Evolutionary conservation across 2,888 invertebrate genomes (phyloP), one percentile per base, ranked within the genome.

Genomic region (Orchesellides sinensis): DNA sequence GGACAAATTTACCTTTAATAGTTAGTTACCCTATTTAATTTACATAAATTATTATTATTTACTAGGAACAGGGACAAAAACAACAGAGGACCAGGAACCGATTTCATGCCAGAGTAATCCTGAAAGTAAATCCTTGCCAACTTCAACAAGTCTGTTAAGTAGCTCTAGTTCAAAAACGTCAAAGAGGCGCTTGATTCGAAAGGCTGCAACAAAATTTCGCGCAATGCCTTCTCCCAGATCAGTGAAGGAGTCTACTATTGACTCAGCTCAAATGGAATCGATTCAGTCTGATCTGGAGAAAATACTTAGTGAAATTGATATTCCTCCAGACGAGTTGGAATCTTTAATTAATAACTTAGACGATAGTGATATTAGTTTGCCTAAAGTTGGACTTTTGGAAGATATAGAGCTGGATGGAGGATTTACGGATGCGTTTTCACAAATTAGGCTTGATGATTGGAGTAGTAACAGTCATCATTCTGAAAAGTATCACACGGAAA

Each of bases 401-500:
- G 61, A 65, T 5, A 80, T 70, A 6, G 83, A 73, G 47, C 1
- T 52, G 56, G 59, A 73, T 1, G 65, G 70, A 45, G 56, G 66
- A 17, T 65, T 83, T 19, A 54, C 27, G 0, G 83, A 72, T 23
- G 65, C 77, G 0, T 19, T 77, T 5, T 49, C 69, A 2, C 32
- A 68, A 19, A 17, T 75, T n/a, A 49, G 68, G 23, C 17, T 72
- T 8, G 56, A 70, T 25, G 56, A 19, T 59, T 75, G 66, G 66
- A 32, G 35, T 14, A 83, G 83, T 14, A 84, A 84, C 56, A 63
- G 68, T 1, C 82, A 83, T 52, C 80, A 83, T 47, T 21, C 83
- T 1, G 84, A 88, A 70, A 88, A 87, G 68, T 88, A 78, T 70
- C 85, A 86, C 25, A 84, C 85, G 49, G 88, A 88, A 72, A 84